Evolutionary conservation across 2,797 vertebrate genomes (phyloP).

Genomic region (Onychomys leucogaster): DNA sequence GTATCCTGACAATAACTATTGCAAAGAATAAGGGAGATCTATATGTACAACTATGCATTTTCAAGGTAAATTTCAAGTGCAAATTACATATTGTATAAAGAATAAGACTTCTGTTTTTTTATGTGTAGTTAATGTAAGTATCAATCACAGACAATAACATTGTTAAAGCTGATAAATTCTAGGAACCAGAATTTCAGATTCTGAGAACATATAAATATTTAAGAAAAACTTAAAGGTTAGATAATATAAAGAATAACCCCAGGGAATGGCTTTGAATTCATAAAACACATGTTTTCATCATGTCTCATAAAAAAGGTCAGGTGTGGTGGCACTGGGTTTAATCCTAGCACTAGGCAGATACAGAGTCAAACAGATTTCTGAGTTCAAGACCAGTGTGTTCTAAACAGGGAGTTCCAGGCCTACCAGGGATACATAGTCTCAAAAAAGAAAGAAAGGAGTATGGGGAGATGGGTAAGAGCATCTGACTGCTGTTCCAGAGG

Average conservation of each 20-base stretch:
- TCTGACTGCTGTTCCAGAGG: too few relatives aligned
- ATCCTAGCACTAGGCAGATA: not conserved
- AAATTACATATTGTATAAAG: not conserved
- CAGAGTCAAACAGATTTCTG: not conserved
- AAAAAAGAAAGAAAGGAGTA: not conserved
- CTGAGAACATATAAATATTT: not conserved
- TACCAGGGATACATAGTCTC: not conserved
- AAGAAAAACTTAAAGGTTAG: not conserved
- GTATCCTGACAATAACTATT: not conserved
- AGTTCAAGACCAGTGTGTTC: not conserved
- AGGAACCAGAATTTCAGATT: not conserved
- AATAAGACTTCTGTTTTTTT: not conserved
- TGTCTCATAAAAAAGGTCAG: not conserved
- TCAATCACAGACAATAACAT: not conserved
- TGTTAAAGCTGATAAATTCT: not conserved
- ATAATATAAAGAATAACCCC: not conserved
- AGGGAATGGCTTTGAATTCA: rapidly evolving
- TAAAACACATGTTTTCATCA: not conserved
- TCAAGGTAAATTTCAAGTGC: constrained; percentile 2
- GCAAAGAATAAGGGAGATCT: not conserved
- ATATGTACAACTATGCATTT: not conserved
- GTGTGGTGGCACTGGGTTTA: not conserved
- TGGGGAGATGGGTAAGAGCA: too few relatives aligned
- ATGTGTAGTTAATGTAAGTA: not conserved
- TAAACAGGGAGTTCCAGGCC: not conserved